Evolutionary conservation across 2,113 vertebrate species (phyloP).

Genomic region (Phalacrocorax pelagicus): DNA sequence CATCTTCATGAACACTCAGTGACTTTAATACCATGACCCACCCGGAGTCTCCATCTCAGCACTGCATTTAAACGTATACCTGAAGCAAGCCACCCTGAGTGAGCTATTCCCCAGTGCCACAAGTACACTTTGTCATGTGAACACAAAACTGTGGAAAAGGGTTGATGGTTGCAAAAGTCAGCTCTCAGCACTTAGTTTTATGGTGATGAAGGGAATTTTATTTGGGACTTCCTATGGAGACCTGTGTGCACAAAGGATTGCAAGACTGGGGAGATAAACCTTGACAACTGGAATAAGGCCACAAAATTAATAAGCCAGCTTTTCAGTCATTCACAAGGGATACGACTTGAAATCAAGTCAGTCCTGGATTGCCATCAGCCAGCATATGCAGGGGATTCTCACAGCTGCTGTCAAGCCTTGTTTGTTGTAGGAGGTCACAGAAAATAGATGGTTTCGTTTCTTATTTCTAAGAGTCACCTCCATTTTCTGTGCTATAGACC

Average conservation of each 20-base stretch:
- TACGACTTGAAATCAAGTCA: not conserved
- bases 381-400: slow-evolving; percentile 44
- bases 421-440: slow-evolving; percentile 30
- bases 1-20: not conserved
- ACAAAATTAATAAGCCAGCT: not conserved
- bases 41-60: not conserved
- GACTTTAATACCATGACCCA: fast-evolving
- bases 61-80: fast-evolving
- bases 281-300: slow-evolving; percentile 11
- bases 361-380: slow-evolving; percentile 8
- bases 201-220: not conserved
- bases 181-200: not conserved
- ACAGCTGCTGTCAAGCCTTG: slow-evolving; percentile 47
- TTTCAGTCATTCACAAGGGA: slow-evolving; percentile 21
- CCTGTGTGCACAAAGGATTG: not conserved
- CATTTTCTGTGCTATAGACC: not conserved
- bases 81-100: not conserved
- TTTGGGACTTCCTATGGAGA: not conserved
- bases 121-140: not conserved
- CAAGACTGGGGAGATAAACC: not conserved
- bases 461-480: slow-evolving; percentile 34
- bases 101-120: not conserved
- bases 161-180: not conserved
- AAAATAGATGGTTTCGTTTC: slow-evolving; percentile 49
- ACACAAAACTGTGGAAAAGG: not conserved